These are phyloP conservation scores for Herpailurus yagouaroundi DNA, from an alignment of 2,113 vertebrate genomes.

Conservation along the genomic window DNA sequence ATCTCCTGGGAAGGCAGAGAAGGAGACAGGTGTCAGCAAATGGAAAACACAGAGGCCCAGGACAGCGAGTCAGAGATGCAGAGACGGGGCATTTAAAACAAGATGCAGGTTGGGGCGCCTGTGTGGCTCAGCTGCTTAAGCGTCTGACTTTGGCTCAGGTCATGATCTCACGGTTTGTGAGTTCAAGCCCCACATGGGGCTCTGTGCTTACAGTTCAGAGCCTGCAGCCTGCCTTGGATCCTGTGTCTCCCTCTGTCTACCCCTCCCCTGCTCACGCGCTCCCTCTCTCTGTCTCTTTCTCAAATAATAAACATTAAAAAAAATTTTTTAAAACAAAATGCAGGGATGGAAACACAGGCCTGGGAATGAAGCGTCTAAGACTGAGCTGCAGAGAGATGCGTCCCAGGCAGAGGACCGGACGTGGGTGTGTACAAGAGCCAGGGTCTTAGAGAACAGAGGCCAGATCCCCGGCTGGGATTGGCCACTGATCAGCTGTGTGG, in stretches of 20 bases:
- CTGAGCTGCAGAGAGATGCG: neutral
- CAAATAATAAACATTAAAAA: no score
- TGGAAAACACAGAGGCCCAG: neutral
- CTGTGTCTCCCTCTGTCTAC: no score
- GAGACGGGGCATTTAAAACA: neutral
- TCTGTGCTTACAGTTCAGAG: no score
- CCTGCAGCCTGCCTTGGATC: no score
- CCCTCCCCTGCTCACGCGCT: no score
- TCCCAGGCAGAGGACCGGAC: accelerated
- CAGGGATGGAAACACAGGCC: neutral
- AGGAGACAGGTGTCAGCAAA: neutral
- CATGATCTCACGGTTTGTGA: no score
- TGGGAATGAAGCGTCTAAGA: neutral
- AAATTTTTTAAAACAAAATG: neutral
- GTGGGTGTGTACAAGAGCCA: accelerated
- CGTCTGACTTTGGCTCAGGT: no score
- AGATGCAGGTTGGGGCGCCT: neutral
- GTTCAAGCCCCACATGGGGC: no score
- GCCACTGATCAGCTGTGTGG: neutral
- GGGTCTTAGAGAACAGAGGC: neutral
- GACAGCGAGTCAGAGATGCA: accelerated
- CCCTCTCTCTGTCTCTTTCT: no score
- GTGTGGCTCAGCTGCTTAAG: no score
- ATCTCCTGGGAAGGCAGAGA: neutral
- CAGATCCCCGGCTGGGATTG: accelerated